Evolutionary conservation across 2,797 vertebrate genomes (phyloP), one percentile per base, ranked within the genome.

Genomic region (Enteromius unitaeniatus): DNA sequence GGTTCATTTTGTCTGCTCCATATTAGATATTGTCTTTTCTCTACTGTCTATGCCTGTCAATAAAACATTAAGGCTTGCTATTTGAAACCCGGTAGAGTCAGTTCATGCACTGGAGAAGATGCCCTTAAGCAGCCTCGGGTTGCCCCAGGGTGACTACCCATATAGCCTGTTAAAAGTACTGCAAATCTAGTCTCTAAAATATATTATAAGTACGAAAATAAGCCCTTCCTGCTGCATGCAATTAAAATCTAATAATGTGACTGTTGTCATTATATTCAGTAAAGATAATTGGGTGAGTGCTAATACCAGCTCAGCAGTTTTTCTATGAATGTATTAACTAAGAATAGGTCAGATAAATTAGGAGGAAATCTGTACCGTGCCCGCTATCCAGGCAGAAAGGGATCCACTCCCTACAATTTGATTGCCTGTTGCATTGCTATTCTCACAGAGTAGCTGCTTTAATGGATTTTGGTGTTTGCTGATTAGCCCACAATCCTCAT

Each of bases 341-440:
- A 53, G 81, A 87, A 87, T 79, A 84, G 34, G 64, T 85, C 69
- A 74, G 82, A 74, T 75, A 68, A 74, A 81, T 81, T 65, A 69
- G 31, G 58, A 55, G 49, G 62, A 85, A 73, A 87, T 80, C 75
- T 76, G 73, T 72, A 51, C 73, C 53, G 40, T 86, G 65, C 79
- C 70, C 83, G 80, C 67, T 58, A 67, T 70, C 1, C 15, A 79
- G 64, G 21, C 47, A 80, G 67, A 58, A 73, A 53, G 13, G 15
- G 60, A 78, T 80, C 86, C 28, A 70, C 67, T 69, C 26, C 42
- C 55, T 75, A 62, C 65, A 77, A 64, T 82, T 81, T 53, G 70
- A 74, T 49, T 75, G 68, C 55, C 77, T 69, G 81, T 85, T 77
- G 40, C 86, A 81, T 45, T 82, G 62, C 81, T 76, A 49, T 67